Conservation (phyloP, 2,113 vertebrate species). For the Meleagris gallopavo region DNA sequence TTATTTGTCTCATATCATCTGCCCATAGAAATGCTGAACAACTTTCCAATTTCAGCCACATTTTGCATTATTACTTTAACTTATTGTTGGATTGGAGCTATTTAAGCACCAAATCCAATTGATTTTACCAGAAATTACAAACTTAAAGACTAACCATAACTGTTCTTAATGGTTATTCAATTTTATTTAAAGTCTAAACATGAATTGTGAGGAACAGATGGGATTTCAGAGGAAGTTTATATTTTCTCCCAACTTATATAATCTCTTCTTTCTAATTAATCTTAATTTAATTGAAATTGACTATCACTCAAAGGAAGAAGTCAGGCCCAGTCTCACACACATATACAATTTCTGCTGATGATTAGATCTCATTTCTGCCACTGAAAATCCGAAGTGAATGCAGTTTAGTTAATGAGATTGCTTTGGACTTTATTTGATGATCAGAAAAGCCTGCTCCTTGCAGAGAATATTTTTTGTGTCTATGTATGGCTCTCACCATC, state of each 20-base stretch:
- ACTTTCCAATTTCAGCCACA: not conserved
- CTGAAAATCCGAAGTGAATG: not conserved
- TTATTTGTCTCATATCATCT: not conserved
- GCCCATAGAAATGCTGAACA: not conserved
- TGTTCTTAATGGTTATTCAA: slow-evolving; percentile 27
- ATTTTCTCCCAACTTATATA: not conserved
- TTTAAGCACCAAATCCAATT: slow-evolving; percentile 53
- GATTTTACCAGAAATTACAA: slow-evolving; percentile 59
- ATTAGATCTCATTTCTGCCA: not conserved
- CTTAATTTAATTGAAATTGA: not conserved
- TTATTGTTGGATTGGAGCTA: not conserved
- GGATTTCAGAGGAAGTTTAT: slow-evolving; percentile 21
- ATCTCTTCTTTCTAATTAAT: not conserved
- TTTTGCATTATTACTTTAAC: not conserved
- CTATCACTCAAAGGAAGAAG: not conserved
- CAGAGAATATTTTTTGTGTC: not conserved
- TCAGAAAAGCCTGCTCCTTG: fast-evolving
- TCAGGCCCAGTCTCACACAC: not conserved
- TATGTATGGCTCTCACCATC: not conserved
- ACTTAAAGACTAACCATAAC: slow-evolving; percentile 28
- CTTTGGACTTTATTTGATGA: not conserved
- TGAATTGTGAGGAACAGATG: slow-evolving; percentile 46
- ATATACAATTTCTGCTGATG: not conserved
- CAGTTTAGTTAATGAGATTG: not conserved
- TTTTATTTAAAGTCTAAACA: slow-evolving; percentile 32